These are phyloP conservation scores for Leptosomus discolor DNA, from an alignment of 2,113 vertebrate genomes.

Conservation along the genomic window DNA sequence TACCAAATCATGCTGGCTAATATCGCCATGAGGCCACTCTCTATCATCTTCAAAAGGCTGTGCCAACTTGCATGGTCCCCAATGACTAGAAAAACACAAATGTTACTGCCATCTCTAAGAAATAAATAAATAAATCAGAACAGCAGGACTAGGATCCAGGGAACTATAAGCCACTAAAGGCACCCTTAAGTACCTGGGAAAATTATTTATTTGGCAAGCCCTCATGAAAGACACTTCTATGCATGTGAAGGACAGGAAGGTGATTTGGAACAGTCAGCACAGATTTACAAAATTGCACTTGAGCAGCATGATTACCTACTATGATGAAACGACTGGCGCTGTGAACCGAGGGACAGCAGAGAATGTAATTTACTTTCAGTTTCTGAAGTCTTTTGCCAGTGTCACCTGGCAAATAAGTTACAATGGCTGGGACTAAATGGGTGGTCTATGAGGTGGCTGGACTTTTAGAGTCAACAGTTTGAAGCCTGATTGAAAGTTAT, in stretches of 20 bases:
- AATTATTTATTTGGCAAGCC: neutral
- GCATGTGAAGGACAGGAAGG: neutral
- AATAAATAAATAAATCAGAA: neutral
- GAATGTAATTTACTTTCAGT: neutral
- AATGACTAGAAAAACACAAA: neutral
- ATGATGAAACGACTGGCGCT: neutral
- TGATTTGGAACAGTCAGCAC: neutral
- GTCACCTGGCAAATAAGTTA: neutral
- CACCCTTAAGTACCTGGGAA: neutral
- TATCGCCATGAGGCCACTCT: neutral
- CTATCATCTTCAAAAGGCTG: neutral
- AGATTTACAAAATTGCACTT: neutral
- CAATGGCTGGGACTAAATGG: neutral
- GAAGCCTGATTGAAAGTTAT: neutral
- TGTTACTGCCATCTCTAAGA: neutral
- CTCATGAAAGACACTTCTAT: neutral
- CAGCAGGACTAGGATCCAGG: neutral
- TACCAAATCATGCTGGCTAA: neutral
- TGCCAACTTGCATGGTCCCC: neutral
- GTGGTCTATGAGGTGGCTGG: neutral
- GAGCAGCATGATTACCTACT: neutral
- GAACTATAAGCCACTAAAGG: neutral
- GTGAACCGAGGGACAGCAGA: neutral
- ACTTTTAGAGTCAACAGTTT: neutral
- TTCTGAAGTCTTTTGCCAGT: neutral